Conservation (phyloP, 2,888 invertebrate species). For the Polydrusus pterygomalis region DNA sequence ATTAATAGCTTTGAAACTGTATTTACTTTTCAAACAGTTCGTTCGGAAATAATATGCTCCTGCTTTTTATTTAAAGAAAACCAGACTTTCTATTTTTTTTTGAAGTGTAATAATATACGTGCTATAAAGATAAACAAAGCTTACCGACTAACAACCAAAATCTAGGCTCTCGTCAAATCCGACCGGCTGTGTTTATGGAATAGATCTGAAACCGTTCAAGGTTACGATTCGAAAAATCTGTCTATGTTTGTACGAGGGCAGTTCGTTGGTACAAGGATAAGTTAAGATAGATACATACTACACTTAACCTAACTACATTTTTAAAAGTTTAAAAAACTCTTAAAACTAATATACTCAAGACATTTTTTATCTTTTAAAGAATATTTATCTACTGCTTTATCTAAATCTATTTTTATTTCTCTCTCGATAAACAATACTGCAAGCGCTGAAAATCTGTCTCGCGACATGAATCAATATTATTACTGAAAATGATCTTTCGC, state of each 20-base stretch:
- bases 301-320: no score
- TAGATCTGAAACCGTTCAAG: conserved; percentile 30
- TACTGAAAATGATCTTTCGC: no score
- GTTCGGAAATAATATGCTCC: not conserved
- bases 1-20: not conserved
- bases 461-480: no score
- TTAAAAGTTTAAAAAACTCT: no score
- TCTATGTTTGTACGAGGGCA: conserved; percentile 23
- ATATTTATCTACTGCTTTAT: no score
- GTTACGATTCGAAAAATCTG: conserved; percentile 34
- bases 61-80: not conserved
- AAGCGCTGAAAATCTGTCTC: no score
- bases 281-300: conserved; percentile 1
- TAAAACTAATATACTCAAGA: no score
- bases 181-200: conserved; percentile 39
- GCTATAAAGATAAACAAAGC: conserved; percentile 25
- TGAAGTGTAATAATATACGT: conserved; percentile 7
- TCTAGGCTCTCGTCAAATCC: conserved; percentile 22
- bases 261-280: conserved; percentile 25
- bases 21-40: not conserved
- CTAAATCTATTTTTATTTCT: no score
- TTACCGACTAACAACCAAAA: conserved; percentile 21
- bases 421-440: no score
- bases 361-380: no score
- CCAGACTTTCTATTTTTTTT: conserved; percentile 1